Evolutionary conservation across 2,113 vertebrate species (phyloP).

Genomic region (Chlorodrepanis virens): DNA sequence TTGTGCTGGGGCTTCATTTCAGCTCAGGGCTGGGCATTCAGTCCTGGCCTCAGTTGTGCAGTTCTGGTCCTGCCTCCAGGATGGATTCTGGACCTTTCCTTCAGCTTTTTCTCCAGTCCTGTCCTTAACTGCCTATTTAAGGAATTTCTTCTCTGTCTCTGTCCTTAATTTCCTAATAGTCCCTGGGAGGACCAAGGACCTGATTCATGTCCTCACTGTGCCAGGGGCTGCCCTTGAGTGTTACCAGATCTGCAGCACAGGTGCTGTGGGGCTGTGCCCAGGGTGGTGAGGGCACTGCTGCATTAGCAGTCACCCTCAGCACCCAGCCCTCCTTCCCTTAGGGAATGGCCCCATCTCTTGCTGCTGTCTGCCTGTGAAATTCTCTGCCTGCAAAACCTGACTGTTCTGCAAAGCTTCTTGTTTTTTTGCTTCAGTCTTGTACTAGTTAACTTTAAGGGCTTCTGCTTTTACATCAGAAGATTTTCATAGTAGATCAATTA

Average conservation of each 20-base stretch:
- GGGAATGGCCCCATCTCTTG: neutral
- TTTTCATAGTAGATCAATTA: neutral
- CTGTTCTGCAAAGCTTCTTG: neutral
- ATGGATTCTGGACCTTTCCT: neutral
- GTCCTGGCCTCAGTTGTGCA: neutral
- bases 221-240: neutral
- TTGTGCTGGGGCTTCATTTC: neutral
- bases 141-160: neutral
- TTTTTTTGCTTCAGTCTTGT: neutral
- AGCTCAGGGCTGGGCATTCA: neutral
- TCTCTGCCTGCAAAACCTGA: neutral
- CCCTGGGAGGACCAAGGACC: neutral
- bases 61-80: neutral
- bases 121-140: neutral
- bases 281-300: neutral
- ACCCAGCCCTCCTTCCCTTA: neutral
- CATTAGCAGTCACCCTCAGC: neutral
- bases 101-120: neutral
- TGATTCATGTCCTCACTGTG: neutral
- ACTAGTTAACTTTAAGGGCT: neutral
- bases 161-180: neutral
- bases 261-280: neutral
- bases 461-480: neutral
- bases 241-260: neutral
- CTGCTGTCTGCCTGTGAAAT: neutral